phyloP scores from a whole-genome alignment of 2,797 vertebrate genomes.

The Falco peregrinus region DNA sequence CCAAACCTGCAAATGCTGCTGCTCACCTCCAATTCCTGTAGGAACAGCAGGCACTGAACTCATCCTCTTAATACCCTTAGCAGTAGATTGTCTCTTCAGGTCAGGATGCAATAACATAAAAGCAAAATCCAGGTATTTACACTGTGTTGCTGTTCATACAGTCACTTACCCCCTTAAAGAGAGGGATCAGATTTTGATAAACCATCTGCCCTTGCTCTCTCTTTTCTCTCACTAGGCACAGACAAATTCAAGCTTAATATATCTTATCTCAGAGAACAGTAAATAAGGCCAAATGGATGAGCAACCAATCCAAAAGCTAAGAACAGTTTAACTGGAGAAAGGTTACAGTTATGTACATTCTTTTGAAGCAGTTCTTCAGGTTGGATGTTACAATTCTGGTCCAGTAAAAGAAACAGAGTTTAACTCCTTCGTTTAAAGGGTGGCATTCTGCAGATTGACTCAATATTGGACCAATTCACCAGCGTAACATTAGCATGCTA shows the following conservation, averaged over 20 bases:
- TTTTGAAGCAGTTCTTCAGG: slow-evolving; percentile 8
- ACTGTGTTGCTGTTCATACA: neutral
- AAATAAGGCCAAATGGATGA: neutral
- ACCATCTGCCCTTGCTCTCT: neutral
- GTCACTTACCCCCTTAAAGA: neutral
- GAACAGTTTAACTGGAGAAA: neutral
- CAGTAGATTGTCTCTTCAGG: neutral
- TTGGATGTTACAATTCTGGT: neutral
- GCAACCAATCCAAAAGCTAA: neutral
- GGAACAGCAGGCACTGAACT: neutral
- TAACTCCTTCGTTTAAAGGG: neutral
- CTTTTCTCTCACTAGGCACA: neutral
- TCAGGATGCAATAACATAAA: neutral
- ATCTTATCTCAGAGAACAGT: neutral
- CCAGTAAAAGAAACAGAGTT: neutral
- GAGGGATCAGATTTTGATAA: neutral
- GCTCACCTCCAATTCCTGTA: neutral
- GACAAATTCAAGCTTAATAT: neutral
- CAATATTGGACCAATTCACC: neutral
- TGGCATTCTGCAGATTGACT: neutral
- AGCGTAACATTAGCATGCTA: neutral
- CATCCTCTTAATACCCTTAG: neutral
- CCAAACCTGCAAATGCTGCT: neutral
- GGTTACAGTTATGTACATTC: neutral
- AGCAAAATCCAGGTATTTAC: neutral